Conservation (phyloP, 2,113 vertebrate genomes). For the Esox niger region DNA sequence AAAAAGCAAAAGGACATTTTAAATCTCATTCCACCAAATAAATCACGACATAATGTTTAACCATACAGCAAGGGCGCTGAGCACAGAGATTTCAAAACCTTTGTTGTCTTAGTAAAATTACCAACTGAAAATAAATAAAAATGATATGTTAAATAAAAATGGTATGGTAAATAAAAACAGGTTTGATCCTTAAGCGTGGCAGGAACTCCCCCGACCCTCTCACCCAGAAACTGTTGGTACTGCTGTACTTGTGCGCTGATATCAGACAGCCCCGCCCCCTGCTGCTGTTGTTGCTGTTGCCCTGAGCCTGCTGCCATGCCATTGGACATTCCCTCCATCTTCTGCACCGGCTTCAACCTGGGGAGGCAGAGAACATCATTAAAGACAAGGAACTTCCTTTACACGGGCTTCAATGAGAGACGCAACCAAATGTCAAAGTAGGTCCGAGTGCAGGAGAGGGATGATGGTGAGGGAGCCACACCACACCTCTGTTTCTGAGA, state of each 20-base stretch:
- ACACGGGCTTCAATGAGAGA: not conserved
- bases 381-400: not conserved
- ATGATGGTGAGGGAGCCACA: not conserved
- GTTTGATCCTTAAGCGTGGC: too few relatives aligned
- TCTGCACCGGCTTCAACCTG: constrained; percentile 90
- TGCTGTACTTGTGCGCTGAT: constrained; percentile 93
- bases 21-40: too few relatives aligned
- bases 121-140: too few relatives aligned
- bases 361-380: not conserved
- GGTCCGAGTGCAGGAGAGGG: not conserved
- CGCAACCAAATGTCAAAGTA: not conserved
- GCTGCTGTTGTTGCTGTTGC: constrained; percentile 79
- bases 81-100: too few relatives aligned
- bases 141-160: too few relatives aligned
- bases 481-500: constrained; percentile 90
- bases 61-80: too few relatives aligned
- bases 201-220: constrained; percentile 27
- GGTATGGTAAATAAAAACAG: too few relatives aligned
- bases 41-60: too few relatives aligned
- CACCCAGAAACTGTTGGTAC: constrained; percentile 93
- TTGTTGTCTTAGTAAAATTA: too few relatives aligned
- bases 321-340: constrained; percentile 92
- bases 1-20: too few relatives aligned
- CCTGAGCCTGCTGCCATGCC: constrained; percentile 80
- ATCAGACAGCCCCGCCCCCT: constrained; percentile 78